These are phyloP conservation scores for Triops cancriformis DNA, from an alignment of 1,140 invertebrate species.

Conservation along the genomic window DNA sequence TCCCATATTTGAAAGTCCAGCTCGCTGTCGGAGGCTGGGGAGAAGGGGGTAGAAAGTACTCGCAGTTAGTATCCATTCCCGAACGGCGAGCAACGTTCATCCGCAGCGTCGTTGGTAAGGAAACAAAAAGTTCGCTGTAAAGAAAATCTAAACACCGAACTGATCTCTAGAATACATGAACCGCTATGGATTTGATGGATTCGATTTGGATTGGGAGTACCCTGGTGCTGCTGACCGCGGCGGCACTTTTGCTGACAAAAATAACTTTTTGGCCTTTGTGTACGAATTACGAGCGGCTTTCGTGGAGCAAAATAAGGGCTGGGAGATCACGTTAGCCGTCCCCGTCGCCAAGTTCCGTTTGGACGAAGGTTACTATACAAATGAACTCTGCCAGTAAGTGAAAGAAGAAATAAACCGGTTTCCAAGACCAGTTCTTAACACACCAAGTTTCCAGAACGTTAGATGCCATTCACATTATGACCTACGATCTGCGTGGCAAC, in stretches of 20 bases:
- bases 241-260: conserved; percentile 73
- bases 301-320: conserved; percentile 58
- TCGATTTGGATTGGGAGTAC: conserved; percentile 80
- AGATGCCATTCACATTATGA: conserved; percentile 80
- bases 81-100: conserved; percentile 60
- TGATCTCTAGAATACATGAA: conserved; percentile 43
- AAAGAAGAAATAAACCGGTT: background rate
- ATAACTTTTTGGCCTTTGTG: conserved; percentile 53
- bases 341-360: conserved; percentile 73
- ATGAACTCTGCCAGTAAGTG: conserved; percentile 72
- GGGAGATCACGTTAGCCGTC: conserved; percentile 80
- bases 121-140: background rate
- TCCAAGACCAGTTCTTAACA: background rate
- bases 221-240: conserved; percentile 74
- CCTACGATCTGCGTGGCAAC: conserved; percentile 82
- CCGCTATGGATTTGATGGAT: conserved; percentile 67
- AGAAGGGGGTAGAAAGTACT: conserved; percentile 77
- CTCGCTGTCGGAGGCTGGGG: conserved; percentile 81
- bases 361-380: conserved; percentile 79
- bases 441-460: conserved; percentile 37
- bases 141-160: background rate
- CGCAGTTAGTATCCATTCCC: conserved; percentile 60
- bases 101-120: conserved; percentile 59
- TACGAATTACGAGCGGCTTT: conserved; percentile 71
- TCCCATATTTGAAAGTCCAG: conserved; percentile 64